Evolutionary conservation across 2,797 vertebrate genomes (phyloP).

Genomic region (Gambelia wislizenii): DNA sequence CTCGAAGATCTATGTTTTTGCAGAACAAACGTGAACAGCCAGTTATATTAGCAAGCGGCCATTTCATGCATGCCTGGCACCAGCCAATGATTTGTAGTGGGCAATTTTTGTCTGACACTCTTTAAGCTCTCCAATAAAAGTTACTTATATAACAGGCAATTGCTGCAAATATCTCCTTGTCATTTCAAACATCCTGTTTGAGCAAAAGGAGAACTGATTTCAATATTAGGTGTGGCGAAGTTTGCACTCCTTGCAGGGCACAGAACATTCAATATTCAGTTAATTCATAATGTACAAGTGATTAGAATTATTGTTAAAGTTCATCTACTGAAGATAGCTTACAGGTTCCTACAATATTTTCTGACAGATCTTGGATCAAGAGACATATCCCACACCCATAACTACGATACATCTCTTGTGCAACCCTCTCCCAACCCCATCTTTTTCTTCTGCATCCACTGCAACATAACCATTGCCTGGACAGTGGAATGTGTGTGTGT

Average conservation of each 20-base stretch:
- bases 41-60: constrained; percentile 34
- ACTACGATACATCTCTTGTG: background rate
- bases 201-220: constrained; percentile 35
- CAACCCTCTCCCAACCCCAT: background rate
- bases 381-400: background rate
- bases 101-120: background rate
- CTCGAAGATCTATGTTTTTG: constrained; percentile 14
- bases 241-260: background rate
- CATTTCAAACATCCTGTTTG: constrained; percentile 10
- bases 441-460: too few species aligned
- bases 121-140: constrained; percentile 30
- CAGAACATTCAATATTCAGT: constrained; percentile 8
- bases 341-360: constrained; percentile 19
- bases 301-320: background rate
- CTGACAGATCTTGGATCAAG: too few species aligned
- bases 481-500: too few species aligned
- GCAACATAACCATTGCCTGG: too few species aligned
- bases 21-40: constrained; percentile 9
- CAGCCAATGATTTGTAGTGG: constrained; percentile 32
- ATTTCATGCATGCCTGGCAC: constrained; percentile 37
- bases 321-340: constrained; percentile 9
- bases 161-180: background rate
- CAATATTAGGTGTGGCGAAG: background rate
- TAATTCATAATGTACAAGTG: constrained; percentile 24
- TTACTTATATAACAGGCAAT: constrained; percentile 29